Conservation (phyloP, 2,113 vertebrate genomes). For the Platichthys flesus region DNA sequence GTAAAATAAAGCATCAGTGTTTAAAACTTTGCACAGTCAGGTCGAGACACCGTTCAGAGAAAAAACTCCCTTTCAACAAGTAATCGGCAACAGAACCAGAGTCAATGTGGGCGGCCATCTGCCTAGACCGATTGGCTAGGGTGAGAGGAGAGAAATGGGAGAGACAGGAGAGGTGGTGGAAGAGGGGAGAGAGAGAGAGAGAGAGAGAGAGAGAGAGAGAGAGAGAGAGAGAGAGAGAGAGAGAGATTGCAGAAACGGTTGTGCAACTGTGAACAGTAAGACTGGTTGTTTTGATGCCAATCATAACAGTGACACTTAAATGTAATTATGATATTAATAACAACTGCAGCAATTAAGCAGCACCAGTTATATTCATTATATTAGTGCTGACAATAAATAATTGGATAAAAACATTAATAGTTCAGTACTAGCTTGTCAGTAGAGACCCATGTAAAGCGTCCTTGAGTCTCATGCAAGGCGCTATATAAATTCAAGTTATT, state of each 20-base stretch:
- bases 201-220: too few species aligned
- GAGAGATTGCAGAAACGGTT: not conserved
- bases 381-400: not conserved
- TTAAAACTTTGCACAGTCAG: not conserved
- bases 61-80: not conserved
- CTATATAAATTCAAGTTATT: not conserved
- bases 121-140: not conserved
- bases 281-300: not conserved
- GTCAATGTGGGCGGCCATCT: not conserved
- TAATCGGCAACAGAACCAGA: not conserved
- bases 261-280: not conserved
- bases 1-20: too few species aligned
- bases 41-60: not conserved
- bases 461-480: too few species aligned
- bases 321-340: not conserved
- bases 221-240: too few species aligned
- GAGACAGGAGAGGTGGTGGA: not conserved
- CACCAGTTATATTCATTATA: not conserved
- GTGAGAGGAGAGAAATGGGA: not conserved
- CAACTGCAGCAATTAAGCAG: not conserved
- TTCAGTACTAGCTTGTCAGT: too few species aligned
- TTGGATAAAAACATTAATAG: not conserved
- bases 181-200: too few species aligned
- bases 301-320: not conserved
- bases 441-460: too few species aligned